Base-by-base conservation (phyloP, 2,888 invertebrate genomes). In the Caenorhabditis wallacei region DNA sequence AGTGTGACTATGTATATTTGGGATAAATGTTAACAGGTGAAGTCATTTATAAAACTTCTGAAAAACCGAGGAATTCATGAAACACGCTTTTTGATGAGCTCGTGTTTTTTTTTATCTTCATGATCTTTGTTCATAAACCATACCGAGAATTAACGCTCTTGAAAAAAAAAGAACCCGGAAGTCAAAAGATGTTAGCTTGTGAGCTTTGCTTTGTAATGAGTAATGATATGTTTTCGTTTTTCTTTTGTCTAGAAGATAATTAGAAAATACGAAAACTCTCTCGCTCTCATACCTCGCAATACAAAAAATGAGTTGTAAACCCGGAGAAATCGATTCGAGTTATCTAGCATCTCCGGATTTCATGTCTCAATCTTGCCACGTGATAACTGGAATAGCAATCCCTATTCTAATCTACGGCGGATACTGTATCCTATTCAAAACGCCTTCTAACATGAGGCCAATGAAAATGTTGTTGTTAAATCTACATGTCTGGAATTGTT, bases 111-210 rank as follows among this genome's bases (percentile, higher is more conserved):
- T n/a, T n/a, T 18, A 30, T 64, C 4, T 48, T 64, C 1, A 64
- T 64, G 64, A n/a, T 64, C 0, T 18, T 64, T 2, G 64, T 51
- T 43, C 64, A 64, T n/a, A 48, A 35, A n/a, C 64, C 64, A 5
- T 64, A 64, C 18, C 48, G 64, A 4, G 30, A 64, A 8, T 64
- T 51, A 16, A 48, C 64, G 8, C 22, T 61, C 11, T 61, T 40
- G 4, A 48, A 18, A 18, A 10, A 13, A 16, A 16, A 40, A 40
- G 40, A 2, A 40, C 13, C 16, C 2, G 4, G 40, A 13, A 8
- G 40, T 10, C 2, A 16, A 13, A 40, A 40, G 13, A 16, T 10
- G 40, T 13, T 40, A 2, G 4, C 16, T 13, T 2, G 10, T 13
- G n/a, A n/a, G n/a, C n/a, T n/a, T n/a, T n/a, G n/a, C n/a, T n/a